phyloP scores from a whole-genome alignment of 2,113 vertebrate genomes.

The Narcine bancroftii region DNA sequence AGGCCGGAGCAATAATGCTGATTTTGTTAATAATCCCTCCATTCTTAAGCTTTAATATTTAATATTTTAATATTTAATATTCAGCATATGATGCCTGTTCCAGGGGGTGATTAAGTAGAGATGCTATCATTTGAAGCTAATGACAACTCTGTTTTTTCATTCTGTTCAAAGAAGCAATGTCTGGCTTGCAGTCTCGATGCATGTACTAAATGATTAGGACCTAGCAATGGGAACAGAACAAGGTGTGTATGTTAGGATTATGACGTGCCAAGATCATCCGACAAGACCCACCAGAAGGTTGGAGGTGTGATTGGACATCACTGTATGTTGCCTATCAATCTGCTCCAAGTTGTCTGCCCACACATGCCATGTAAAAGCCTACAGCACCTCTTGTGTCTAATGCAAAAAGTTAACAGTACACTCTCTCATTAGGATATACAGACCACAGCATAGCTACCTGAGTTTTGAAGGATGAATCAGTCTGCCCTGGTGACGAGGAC shows the following conservation, averaged over 20 bases:
- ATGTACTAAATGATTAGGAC: not conserved
- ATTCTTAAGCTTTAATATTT: no score
- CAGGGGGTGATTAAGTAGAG: not conserved
- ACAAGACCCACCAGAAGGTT: not conserved
- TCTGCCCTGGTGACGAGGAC: no score
- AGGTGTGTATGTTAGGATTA: not conserved
- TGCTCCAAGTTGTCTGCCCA: not conserved
- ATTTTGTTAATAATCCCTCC: not conserved
- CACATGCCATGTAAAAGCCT: not conserved
- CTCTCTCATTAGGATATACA: no score
- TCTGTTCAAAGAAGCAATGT: not conserved
- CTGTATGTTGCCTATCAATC: not conserved
- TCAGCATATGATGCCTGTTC: not conserved
- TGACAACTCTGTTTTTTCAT: not conserved
- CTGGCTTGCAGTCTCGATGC: not conserved
- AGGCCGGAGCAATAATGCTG: not conserved
- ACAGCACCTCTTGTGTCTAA: not conserved
- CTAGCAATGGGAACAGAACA: not conserved
- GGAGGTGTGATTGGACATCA: no score
- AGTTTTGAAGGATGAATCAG: no score
- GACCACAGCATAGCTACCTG: no score
- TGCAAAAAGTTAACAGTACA: not conserved
- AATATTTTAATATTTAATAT: no score
- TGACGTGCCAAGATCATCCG: not conserved
- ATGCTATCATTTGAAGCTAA: not conserved